phyloP scores from a whole-genome alignment of 2,797 vertebrate species.

The Emydoidea blandingii region DNA sequence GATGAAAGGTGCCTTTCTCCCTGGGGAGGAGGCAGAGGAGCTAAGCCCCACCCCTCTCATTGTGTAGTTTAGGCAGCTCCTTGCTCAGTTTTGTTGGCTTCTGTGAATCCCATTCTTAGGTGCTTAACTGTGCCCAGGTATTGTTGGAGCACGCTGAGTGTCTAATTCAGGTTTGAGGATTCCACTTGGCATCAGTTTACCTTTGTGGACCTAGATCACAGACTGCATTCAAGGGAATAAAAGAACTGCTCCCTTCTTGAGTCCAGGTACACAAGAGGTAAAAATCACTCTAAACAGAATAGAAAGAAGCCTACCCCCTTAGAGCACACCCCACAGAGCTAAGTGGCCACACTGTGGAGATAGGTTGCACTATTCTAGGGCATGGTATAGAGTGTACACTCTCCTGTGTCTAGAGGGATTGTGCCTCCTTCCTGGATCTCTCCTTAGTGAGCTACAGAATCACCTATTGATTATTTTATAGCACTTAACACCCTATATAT shows the following conservation, averaged over 20 bases:
- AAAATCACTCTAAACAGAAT: neutral
- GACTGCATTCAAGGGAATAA: neutral
- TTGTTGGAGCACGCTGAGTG: neutral
- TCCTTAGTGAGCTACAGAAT: neutral
- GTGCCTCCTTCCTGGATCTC: neutral
- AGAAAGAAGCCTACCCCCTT: neutral
- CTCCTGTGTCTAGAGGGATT: neutral
- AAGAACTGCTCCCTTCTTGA: neutral
- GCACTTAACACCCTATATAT: neutral
- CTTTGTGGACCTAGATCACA: neutral
- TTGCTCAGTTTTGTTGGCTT: neutral
- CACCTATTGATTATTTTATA: neutral
- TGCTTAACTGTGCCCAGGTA: neutral
- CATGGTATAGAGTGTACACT: neutral
- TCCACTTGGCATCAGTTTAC: neutral
- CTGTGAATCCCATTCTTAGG: neutral
- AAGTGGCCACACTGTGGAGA: neutral
- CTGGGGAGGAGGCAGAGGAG: too few relatives aligned
- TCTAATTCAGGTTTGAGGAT: neutral
- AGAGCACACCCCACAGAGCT: neutral
- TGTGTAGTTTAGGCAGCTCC: too few relatives aligned
- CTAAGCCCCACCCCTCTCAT: too few relatives aligned
- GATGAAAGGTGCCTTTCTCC: too few relatives aligned
- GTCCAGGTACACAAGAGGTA: fast-evolving
- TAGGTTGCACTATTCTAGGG: neutral